Evolutionary conservation across 2,797 vertebrate genomes (phyloP).

Genomic region (Psittacula derbiana): DNA sequence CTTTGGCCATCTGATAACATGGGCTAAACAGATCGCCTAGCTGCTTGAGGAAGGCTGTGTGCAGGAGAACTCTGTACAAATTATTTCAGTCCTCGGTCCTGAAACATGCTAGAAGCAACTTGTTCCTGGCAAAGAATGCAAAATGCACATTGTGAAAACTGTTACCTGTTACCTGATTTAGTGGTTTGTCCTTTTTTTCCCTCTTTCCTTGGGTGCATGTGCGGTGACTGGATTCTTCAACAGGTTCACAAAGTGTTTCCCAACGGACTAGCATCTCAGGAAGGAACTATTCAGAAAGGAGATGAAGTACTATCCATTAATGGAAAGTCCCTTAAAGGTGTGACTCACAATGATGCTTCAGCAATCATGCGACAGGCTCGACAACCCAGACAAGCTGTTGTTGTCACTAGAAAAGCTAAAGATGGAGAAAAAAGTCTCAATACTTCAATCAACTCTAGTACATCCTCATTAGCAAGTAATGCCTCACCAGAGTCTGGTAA

Average conservation of each 20-base stretch:
- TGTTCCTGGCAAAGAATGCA: neutral
- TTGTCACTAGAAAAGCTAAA: constrained; percentile 83
- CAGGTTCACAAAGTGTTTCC: constrained; percentile 94
- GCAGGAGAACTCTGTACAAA: neutral
- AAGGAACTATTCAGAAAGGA: constrained; percentile 94
- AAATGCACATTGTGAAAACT: neutral
- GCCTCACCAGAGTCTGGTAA: constrained; percentile 34
- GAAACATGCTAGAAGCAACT: neutral
- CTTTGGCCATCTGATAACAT: neutral
- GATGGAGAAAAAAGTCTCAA: constrained; percentile 39
- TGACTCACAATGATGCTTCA: constrained; percentile 84
- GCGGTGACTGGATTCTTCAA: neutral
- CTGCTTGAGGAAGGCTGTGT: neutral
- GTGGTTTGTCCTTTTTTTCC: neutral
- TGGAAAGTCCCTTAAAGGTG: constrained; percentile 86
- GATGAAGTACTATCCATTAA: constrained; percentile 93
- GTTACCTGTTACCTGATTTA: neutral
- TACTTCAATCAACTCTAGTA: constrained; percentile 13
- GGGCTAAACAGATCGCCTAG: neutral
- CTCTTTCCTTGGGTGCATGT: neutral
- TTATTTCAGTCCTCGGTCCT: neutral
- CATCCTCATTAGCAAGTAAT: constrained; percentile 34
- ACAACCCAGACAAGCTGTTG: constrained; percentile 83
- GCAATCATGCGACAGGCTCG: constrained; percentile 85
- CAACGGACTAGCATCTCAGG: constrained; percentile 86